Percentiles rank a stretch among this genome's conserved stretches.
These are phyloP conservation scores for Cecidostiba fungosa DNA, from an alignment of 2,888 invertebrate genomes.

Conservation along the genomic window DNA sequence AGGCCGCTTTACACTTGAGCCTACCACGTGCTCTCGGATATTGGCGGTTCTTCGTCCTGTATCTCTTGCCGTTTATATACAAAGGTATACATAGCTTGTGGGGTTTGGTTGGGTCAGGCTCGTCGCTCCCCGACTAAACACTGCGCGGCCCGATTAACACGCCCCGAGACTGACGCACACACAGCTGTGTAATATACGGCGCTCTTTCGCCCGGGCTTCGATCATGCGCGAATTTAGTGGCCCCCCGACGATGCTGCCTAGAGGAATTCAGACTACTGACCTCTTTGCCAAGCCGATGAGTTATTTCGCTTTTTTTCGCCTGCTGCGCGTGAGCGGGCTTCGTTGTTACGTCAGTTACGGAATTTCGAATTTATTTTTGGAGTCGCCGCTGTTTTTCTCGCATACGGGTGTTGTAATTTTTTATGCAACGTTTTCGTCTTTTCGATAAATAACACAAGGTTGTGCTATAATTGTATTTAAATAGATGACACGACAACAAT, in stretches of 20 bases:
- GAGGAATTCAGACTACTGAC: constrained; percentile 61
- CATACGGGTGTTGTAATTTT: background rate
- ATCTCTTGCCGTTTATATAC: constrained; percentile 38
- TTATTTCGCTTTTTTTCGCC: constrained; percentile 31
- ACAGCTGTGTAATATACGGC: constrained; percentile 14
- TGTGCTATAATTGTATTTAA: too few relatives aligned
- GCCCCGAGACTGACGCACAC: constrained; percentile 62
- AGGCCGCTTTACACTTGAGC: constrained; percentile 69
- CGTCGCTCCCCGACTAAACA: constrained; percentile 53
- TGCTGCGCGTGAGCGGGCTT: background rate
- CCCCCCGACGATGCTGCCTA: constrained; percentile 47
- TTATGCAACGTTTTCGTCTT: background rate
- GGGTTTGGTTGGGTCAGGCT: constrained; percentile 64
- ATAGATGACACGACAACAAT: too few relatives aligned
- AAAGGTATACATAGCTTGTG: constrained; percentile 68
- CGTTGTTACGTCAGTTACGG: constrained; percentile 21
- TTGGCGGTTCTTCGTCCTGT: constrained; percentile 15
- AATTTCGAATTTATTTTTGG: constrained; percentile 22
- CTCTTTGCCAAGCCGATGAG: constrained; percentile 53
- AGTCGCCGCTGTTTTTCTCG: background rate
- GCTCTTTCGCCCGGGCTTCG: constrained; percentile 42
- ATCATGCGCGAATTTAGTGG: constrained; percentile 60
- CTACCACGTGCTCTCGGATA: constrained; percentile 50
- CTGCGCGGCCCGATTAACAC: constrained; percentile 65
- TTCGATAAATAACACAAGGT: background rate